Percentiles rank a stretch among this genome's conserved stretches.
Conservation (phyloP, 2,797 vertebrate species). For the Tapirus indicus region DNA sequence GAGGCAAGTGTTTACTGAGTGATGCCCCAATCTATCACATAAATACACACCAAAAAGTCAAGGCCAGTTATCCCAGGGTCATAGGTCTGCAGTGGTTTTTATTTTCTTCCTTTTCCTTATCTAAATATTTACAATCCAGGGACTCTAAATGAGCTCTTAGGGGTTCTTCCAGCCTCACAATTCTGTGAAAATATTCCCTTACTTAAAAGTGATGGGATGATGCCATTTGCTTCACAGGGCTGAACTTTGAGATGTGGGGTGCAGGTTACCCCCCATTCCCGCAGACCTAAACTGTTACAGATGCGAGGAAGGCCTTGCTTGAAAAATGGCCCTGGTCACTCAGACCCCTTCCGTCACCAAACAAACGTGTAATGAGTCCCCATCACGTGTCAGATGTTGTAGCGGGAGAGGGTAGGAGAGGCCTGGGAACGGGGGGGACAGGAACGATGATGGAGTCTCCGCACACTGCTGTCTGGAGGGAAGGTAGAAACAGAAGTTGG, state of each 20-base stretch:
- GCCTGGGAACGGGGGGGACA: fast-evolving
- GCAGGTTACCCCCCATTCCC: neutral
- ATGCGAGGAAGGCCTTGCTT: neutral
- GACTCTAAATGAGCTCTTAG: neutral
- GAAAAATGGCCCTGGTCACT: neutral
- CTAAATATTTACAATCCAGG: neutral
- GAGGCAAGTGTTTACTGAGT: fast-evolving
- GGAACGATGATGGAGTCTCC: neutral
- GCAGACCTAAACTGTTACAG: neutral
- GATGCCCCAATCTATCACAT: fast-evolving
- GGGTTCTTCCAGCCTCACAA: fast-evolving
- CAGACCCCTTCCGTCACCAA: neutral
- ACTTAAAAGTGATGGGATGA: neutral
- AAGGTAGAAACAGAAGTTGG: fast-evolving
- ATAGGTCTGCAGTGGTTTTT: neutral
- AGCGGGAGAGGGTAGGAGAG: neutral
- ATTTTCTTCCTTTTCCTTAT: neutral
- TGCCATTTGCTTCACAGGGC: neutral
- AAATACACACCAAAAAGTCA: fast-evolving
- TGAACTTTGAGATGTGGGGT: neutral
- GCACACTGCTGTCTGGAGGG: fast-evolving
- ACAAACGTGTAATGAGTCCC: neutral
- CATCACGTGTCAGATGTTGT: fast-evolving
- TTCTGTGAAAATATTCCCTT: neutral
- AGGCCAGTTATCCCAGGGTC: fast-evolving